Evolutionary conservation across 2,888 invertebrate species (phyloP).

Genomic region (Aleiodes testaceus): DNA sequence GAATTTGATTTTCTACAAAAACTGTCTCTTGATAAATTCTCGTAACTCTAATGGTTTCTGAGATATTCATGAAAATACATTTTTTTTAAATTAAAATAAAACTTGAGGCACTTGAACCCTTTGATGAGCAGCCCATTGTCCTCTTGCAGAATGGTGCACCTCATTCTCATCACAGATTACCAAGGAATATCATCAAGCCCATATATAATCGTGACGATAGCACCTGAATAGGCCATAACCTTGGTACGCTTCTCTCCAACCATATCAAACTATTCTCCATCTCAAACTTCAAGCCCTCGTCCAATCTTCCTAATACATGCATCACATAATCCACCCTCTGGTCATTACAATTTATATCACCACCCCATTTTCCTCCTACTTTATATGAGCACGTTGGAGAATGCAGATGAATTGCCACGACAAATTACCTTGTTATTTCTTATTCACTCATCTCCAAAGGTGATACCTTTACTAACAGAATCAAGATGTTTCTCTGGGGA

Average conservation of each 20-base stretch:
- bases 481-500: slow-evolving; percentile 7
- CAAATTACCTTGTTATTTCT: slow-evolving; percentile 6
- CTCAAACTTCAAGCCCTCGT: neutral
- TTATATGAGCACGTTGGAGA: neutral
- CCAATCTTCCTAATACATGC: neutral
- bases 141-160: slow-evolving; percentile 2
- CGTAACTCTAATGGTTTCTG: no score
- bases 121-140: slow-evolving; percentile 19
- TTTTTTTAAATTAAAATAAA: no score
- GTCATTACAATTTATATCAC: slow-evolving; percentile 7
- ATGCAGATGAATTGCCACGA: slow-evolving; percentile 23
- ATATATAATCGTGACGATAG: slow-evolving; percentile 40
- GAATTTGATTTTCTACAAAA: no score
- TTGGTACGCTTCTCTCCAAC: slow-evolving; percentile 9
- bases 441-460: slow-evolving; percentile 7
- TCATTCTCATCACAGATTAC: slow-evolving; percentile 34
- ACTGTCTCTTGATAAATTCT: no score
- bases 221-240: slow-evolving; percentile 34
- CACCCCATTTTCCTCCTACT: neutral
- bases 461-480: neutral
- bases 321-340: slow-evolving; percentile 11
- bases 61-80: no score
- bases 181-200: slow-evolving; percentile 35
- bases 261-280: slow-evolving; percentile 13
- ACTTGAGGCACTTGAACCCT: no score